phyloP scores from a whole-genome alignment of 92 coral and sea anemone genomes.

The Anthopleura xanthogrammica region DNA sequence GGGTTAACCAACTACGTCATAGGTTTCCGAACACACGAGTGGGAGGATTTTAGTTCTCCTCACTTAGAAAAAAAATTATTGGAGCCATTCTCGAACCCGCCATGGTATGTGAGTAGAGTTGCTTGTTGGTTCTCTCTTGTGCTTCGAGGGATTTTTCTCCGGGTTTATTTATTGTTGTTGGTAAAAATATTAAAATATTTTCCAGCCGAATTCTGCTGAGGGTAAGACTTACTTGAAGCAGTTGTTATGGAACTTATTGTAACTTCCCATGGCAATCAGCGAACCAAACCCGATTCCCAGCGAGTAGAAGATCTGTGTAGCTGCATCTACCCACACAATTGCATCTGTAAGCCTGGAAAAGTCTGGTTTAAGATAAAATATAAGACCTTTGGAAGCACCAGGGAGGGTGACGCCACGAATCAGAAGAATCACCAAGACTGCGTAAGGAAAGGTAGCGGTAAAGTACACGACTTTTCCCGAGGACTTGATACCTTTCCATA shows the following conservation, averaged over 20 bases:
- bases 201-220: not conserved
- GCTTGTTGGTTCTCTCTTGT: no score
- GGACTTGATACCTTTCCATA: slow-evolving; percentile 99
- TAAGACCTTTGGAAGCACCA: slow-evolving; percentile 85
- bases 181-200: no score
- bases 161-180: no score
- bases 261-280: slow-evolving; percentile 95
- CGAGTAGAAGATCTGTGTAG: slow-evolving; percentile 97
- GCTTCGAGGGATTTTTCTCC: no score
- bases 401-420: slow-evolving; percentile 94
- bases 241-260: slow-evolving; percentile 92
- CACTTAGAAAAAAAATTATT: no score
- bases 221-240: slow-evolving; percentile 73
- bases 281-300: slow-evolving; percentile 99
- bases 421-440: slow-evolving; percentile 79
- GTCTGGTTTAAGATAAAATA: slow-evolving; percentile 90
- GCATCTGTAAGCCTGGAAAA: slow-evolving; percentile 86
- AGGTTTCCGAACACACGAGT: no score
- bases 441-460: slow-evolving; percentile 98
- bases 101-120: no score
- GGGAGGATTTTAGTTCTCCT: no score
- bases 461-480: slow-evolving; percentile 96
- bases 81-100: no score
- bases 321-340: slow-evolving; percentile 94
- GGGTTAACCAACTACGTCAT: no score